Percentiles rank a stretch among this genome's conserved stretches.
Conservation (phyloP, 2,888 invertebrate species). For the Nowickia ferox region DNA sequence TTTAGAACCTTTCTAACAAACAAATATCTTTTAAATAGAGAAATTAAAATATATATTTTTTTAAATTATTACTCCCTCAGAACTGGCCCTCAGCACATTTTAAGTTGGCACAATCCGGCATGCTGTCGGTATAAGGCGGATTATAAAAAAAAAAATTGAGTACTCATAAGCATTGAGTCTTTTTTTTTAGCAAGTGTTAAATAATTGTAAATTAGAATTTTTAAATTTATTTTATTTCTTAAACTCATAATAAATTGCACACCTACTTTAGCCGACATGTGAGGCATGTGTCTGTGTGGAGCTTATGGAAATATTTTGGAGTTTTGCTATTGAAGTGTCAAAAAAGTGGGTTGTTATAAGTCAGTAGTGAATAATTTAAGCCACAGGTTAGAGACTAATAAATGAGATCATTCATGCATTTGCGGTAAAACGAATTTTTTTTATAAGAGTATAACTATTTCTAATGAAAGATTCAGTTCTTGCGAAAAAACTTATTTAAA, state of each 20-base stretch:
- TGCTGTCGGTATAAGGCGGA: conserved; percentile 1
- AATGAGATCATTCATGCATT: not conserved
- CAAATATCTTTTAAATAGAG: too few species aligned
- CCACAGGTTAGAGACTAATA: not conserved
- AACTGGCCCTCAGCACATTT: not conserved
- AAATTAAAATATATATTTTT: too few species aligned
- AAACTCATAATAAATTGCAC: conserved; percentile 1
- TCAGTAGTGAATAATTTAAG: conserved; percentile 8
- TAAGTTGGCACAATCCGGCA: not conserved
- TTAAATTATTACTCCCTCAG: too few species aligned
- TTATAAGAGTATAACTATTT: too few species aligned
- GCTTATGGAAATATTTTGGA: conserved; percentile 18
- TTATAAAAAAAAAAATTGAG: not conserved
- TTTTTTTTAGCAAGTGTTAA: conserved; percentile 46
- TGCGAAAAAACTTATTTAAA: too few species aligned
- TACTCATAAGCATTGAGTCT: not conserved
- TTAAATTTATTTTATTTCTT: not conserved
- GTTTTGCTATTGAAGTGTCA: conserved; percentile 46
- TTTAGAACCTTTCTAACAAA: too few species aligned
- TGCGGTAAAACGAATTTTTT: too few species aligned
- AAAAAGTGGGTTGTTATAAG: conserved; percentile 54
- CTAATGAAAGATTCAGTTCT: too few species aligned
- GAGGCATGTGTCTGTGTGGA: not conserved
- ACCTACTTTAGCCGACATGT: conserved; percentile 26
- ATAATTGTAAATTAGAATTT: conserved; percentile 29